Evolutionary conservation across 2,888 invertebrate species (phyloP), one percentile per base, ranked within the genome.

Genomic region (Caenorhabditis japonica): DNA sequence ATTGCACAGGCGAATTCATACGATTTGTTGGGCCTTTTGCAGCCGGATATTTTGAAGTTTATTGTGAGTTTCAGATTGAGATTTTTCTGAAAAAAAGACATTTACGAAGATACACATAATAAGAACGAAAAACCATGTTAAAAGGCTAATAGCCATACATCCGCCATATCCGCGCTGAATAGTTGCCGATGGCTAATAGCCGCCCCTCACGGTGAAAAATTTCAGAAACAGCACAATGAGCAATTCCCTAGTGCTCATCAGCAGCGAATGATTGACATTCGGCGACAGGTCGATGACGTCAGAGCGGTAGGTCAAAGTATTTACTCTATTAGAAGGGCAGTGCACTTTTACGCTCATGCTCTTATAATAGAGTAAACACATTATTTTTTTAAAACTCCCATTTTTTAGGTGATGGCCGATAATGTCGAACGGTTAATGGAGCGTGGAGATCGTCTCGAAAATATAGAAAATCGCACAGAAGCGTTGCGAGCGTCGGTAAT

Each of bases 371-470:
- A 36, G 33, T 30, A n/a, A 39, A 12, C 23, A 15, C n/a, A 58
- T n/a, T 51, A 46, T 49, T 60, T 46, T 21, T 17, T 25, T 15
- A 36, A 30, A 38, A 17, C 15, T 36, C 13, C 34, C 2, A 10
- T n/a, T 25, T 71, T 80, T 53, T 60, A 85, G 84, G 79, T 87
- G 36, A 87, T 87, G 87, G 74, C 80, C 4, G 76, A 83, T 17
- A 87, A 87, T 72, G 83, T 87, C 51, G 77, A 80, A 33, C 62
- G 82, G 21, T 79, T 87, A 21, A 72, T 87, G 79, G 84, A 84
- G 43, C 64, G 87, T 19, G 87, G 85, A 8, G 87, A 85, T 19
- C 79, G 82, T 4, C 61, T 87, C 52, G 87, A 87, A 8, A 81
- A 84, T 46, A 75, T 87, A 49, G 81, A 83, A 23, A 39, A 66